phyloP scores from a whole-genome alignment of 30 jellyfish, hydroid and myxozoan species.

The Cassiopea andromeda region DNA sequence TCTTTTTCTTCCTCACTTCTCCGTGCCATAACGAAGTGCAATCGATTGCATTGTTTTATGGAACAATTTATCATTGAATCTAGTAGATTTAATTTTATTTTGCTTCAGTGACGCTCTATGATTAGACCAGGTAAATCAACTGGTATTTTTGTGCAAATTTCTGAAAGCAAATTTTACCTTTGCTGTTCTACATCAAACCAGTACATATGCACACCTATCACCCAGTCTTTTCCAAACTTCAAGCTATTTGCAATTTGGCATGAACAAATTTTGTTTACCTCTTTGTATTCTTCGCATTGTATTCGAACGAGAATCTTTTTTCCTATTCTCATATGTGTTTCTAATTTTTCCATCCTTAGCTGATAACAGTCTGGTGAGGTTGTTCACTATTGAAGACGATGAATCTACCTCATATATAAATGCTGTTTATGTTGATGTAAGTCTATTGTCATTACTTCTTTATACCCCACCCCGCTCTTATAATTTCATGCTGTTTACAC shows the following conservation, averaged over 20 bases:
- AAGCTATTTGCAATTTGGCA: too few relatives aligned
- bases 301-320: too few relatives aligned
- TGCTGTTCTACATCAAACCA: too few relatives aligned
- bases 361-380: conserved; percentile 79
- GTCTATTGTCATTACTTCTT: neutral
- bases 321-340: neutral
- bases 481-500: too few relatives aligned
- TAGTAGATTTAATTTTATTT: neutral
- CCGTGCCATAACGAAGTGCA: neutral
- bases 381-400: conserved; percentile 80
- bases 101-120: neutral
- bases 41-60: neutral
- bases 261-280: too few relatives aligned
- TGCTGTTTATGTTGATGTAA: conserved; percentile 91
- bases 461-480: neutral
- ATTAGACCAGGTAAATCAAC: neutral
- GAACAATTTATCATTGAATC: neutral
- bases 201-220: too few relatives aligned
- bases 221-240: too few relatives aligned
- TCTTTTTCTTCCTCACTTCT: neutral
- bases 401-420: conserved; percentile 87
- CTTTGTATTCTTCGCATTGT: too few relatives aligned
- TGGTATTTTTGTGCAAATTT: neutral
- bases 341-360: conserved; percentile 22
- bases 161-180: too few relatives aligned